Evolutionary conservation across 2,113 vertebrate species (phyloP), one percentile per base, ranked within the genome.

Genomic region (Passer domesticus): DNA sequence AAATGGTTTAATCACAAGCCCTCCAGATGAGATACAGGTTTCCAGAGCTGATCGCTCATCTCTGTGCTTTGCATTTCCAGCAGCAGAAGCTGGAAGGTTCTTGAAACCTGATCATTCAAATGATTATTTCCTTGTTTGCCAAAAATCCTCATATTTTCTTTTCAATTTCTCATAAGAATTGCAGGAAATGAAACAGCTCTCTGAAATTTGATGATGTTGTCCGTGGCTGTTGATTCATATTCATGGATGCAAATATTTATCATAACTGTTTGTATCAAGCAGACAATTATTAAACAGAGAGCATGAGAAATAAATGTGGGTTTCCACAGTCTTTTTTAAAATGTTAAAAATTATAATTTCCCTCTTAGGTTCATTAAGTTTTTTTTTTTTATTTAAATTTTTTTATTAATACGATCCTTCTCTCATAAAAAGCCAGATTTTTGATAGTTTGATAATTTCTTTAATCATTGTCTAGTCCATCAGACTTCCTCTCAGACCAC

Each of bases 1-100:
- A 96, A 96, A 96, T 95, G 87, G 75, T 76, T 97, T 96, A 96
- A 97, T 97, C 97, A 95, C 82, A 79, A 68, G 56, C 43, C 62
- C 87, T 92, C 25, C 81, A 78, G 91, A 83, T 78, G 95, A 89
- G 70, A 92, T 82, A 66, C 82, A 13, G 58, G 30, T 84, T 89
- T 84, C 76, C 64, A 41, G 58, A 69, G 55, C 64, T 67, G 58
- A 85, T 85, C 55, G 11, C 21, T 66, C 28, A 13, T 35, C 44
- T 46, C 66, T 24, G 60, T 55, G n/a, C 33, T 90, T 79, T 75
- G 58, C 22, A 11, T 86, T 79, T 87, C 21, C 10, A 2, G 24
- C 52, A 52, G 22, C 13, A 15, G 41, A 89, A 96, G 59, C 19
- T 73, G 39, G 59, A 13, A 70, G 27, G n/a, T 31, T 86, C 35